Conservation (phyloP, 2,113 vertebrate species). For the Pseudorhombus dupliciocellatus region DNA sequence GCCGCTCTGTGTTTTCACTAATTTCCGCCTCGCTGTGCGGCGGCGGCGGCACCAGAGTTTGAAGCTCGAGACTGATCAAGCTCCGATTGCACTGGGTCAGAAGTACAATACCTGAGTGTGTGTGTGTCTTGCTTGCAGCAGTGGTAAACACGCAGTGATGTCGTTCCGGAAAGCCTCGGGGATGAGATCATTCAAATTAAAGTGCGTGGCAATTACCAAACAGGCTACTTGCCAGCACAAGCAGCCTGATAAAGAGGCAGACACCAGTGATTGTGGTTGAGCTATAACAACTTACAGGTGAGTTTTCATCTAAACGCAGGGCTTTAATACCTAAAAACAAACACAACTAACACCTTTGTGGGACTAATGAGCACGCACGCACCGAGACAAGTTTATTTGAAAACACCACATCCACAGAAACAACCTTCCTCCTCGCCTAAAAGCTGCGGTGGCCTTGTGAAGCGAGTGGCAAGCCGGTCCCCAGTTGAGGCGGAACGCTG, state of each 20-base stretch:
- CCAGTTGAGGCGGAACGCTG: conserved; percentile 52
- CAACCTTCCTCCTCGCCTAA: conserved; percentile 44
- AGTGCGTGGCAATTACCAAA: conserved; percentile 67
- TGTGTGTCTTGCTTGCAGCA: conserved; percentile 12
- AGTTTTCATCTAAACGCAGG: conserved; percentile 44
- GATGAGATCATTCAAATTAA: conserved; percentile 75
- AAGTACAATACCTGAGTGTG: conserved; percentile 26
- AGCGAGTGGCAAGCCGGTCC: conserved; percentile 25
- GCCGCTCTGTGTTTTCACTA: conserved; percentile 14
- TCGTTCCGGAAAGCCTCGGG: conserved; percentile 55
- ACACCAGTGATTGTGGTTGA: conserved; percentile 50
- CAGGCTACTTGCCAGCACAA: conserved; percentile 42
- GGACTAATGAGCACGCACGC: neutral
- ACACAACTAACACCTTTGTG: neutral
- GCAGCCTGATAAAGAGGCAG: conserved; percentile 42
- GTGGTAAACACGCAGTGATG: conserved; percentile 61
- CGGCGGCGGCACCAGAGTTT: no score
- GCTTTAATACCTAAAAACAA: neutral
- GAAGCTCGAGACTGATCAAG: conserved; percentile 19
- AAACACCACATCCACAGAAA: conserved; percentile 56
- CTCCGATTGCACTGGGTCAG: conserved; percentile 16
- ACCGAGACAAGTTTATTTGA: conserved; percentile 20
- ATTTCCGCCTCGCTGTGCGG: neutral
- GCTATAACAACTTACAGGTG: conserved; percentile 67
- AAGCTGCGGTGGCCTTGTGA: conserved; percentile 42